These are phyloP conservation scores for Ferrisia virgata DNA, from an alignment of 2,888 invertebrate genomes.

Conservation along the genomic window DNA sequence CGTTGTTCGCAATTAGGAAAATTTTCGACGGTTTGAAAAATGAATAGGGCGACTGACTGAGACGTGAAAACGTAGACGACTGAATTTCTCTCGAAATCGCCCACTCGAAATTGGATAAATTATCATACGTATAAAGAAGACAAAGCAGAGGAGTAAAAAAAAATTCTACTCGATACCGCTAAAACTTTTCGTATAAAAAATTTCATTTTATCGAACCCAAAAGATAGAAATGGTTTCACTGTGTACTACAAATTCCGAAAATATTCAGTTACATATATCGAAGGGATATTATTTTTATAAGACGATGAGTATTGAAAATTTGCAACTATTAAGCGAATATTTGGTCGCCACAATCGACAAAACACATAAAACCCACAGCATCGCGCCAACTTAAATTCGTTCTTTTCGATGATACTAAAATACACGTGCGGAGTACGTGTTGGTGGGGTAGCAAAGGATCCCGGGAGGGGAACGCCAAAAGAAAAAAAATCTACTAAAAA, in stretches of 20 bases:
- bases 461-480: neutral
- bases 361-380: neutral
- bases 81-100: neutral
- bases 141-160: too few species aligned
- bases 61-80: neutral
- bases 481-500: neutral
- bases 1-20: neutral
- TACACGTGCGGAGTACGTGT: too few species aligned
- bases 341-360: neutral
- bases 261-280: neutral
- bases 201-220: neutral
- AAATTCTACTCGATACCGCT: neutral
- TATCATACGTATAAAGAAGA: slow-evolving; percentile 1
- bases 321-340: neutral
- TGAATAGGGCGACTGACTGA: neutral
- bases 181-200: slow-evolving; percentile 17
- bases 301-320: neutral
- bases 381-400: too few species aligned
- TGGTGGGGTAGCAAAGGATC: too few species aligned
- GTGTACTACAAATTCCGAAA: neutral
- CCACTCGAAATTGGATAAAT: neutral
- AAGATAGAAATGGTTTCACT: neutral
- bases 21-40: neutral
- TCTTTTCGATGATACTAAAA: neutral
- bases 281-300: neutral